Base-by-base conservation (phyloP, 2,888 invertebrate species). In the Orchestes rusci region DNA sequence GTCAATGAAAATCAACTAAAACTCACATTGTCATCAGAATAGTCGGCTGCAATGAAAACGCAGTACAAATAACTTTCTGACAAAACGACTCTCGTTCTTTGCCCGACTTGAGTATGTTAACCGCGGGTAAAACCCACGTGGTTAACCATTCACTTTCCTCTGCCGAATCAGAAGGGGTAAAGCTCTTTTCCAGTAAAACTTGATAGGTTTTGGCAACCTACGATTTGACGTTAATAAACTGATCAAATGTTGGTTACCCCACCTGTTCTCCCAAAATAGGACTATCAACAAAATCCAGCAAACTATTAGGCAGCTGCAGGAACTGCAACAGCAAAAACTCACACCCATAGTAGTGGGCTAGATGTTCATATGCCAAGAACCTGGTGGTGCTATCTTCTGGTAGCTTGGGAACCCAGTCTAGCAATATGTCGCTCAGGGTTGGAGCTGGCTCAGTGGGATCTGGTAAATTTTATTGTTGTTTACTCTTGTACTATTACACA, bases 201-300 rank as follows among this genome's bases (percentile, higher is more conserved):
- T 76, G 74, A 57, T 73, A 79, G 12, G 77, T 67, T 56, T 69
- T 73, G 61, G 59, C 72, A 48, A 69, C 73, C 76, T 70, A 64
- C 57, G 63, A 51, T 7, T 33, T 32, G 30, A 20, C 8, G 17
- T 17, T 23, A 36, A 36, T n/a, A n/a, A n/a, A n/a, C 7, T 20
- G 12, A 36, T 20, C 15, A 12, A 16, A 30, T 30, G 15, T 15
- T 19, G 20, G n/a, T n/a, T 8, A n/a, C 12, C 7, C 4, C 7
- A 30, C 7, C 31, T 30, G 10, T 5, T 30, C 12, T 12, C 4
- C 12, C 12, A 30, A 4, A 5, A 12, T 12, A 10, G 7, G 31
- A 30, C 12, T 30, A 12, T 30, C 31, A 19, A 55, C 40, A 32
- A 39, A 37, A 34, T 49, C 50, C 31, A 59, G 38, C 18, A 56